A percentile compares a stretch with the other conserved stretches of the same genome.
These are phyloP conservation scores for Pterocles orientalis DNA, from an alignment of 2,113 vertebrate genomes.

Conservation along the genomic window DNA sequence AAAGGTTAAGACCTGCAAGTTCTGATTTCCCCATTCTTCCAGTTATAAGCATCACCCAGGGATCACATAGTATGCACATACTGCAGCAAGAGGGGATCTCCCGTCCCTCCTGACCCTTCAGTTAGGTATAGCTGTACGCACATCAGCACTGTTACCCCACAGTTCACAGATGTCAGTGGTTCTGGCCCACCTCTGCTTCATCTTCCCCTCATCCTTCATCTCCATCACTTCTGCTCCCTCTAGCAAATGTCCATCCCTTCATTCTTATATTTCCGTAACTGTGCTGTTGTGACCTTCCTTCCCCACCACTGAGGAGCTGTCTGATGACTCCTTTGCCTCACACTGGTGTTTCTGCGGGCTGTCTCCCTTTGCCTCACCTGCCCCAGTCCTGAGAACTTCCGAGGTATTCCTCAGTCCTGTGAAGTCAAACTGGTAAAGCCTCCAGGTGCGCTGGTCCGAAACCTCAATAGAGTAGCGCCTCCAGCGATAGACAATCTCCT, in stretches of 20 bases:
- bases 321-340: background rate
- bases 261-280: background rate
- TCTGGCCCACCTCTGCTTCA: background rate
- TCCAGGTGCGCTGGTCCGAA: slow-evolving; percentile 78
- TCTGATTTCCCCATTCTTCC: background rate
- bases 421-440: slow-evolving; percentile 82
- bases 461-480: slow-evolving; percentile 77
- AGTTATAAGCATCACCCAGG: background rate
- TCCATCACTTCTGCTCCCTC: background rate
- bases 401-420: slow-evolving; percentile 77
- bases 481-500: slow-evolving; percentile 80
- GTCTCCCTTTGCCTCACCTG: slow-evolving; percentile 65
- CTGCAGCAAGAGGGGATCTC: background rate
- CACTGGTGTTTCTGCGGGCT: background rate
- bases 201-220: background rate
- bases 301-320: background rate
- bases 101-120: background rate
- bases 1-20: background rate
- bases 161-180: background rate
- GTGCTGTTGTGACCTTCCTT: background rate
- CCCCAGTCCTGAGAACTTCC: slow-evolving; percentile 68
- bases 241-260: background rate
- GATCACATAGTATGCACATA: background rate
- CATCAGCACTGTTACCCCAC: background rate
- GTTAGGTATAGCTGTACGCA: background rate